Conservation (phyloP, 2,113 vertebrate species). For the Gila orcuttii region DNA sequence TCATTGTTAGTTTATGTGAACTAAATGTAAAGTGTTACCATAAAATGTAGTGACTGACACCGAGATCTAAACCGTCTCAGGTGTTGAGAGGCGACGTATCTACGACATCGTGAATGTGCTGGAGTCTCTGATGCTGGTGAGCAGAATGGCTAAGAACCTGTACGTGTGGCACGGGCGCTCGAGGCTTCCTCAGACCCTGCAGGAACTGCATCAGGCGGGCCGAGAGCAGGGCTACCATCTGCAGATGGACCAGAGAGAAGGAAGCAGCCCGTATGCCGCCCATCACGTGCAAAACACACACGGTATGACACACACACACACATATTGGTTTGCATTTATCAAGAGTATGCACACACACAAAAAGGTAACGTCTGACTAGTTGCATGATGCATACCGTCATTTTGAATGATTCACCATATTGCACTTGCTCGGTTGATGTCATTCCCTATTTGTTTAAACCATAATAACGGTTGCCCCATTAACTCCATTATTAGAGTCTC, state of each 20-base stretch:
- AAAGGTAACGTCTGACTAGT: background rate
- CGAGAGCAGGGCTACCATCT: slow-evolving; percentile 85
- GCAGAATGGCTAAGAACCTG: slow-evolving; percentile 92
- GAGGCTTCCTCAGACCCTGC: slow-evolving; percentile 85
- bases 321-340: background rate
- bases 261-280: slow-evolving; percentile 43
- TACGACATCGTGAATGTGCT: slow-evolving; percentile 98
- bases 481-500: background rate
- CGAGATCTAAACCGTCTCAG: slow-evolving; percentile 64
- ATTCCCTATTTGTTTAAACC: background rate
- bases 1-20: too few species aligned
- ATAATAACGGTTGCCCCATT: background rate
- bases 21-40: too few species aligned
- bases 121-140: slow-evolving; percentile 97
- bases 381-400: background rate
- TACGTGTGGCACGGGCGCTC: slow-evolving; percentile 90
- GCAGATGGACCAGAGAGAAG: slow-evolving; percentile 85
- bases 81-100: slow-evolving; percentile 92
- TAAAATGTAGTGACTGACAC: too few species aligned
- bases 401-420: background rate
- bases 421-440: background rate
- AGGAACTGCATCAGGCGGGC: slow-evolving; percentile 82
- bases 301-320: background rate
- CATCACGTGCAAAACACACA: background rate
- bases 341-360: background rate